Base-by-base conservation (phyloP, 1,140 invertebrate species). In the Cardiocondyla obscurior region DNA sequence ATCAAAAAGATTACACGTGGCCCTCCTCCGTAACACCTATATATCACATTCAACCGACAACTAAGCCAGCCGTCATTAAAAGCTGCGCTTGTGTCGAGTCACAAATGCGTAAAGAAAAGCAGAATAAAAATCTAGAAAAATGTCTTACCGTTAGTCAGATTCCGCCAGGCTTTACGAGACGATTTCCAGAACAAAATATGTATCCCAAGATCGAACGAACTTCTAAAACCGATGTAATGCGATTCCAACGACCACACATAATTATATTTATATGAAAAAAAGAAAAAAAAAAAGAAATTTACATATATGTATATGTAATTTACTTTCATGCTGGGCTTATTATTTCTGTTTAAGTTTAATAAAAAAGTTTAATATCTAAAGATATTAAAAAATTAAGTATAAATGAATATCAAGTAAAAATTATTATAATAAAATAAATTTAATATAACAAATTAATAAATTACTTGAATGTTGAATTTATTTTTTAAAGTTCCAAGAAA, bases 1-100 rank as follows among this genome's bases (percentile, higher is more conserved):
- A 95, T 85, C 91, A 94, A 49, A 95, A 95, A 83, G 95, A 95
- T 86, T 96, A 95, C 70, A 81, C 95, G 8, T 95, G 95, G 95
- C 95, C 95, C 0, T 0, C 39, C 10, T 0, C 39, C 10, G 10
- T 30, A 1, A 19, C 46, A 12, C 8, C 10, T 16, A 8, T 12
- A 94, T 95, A 55, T 90, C 92, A 1, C 91, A 89, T 82, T 85
- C 88, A 92, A 94, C 89, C 89, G 87, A 81, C 70, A 60, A 22
- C 65, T 16, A 46, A 22, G 14, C 49, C 16, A 5, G 10, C 8
- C 46, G 14, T 39, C 8, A 1, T 16, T 39, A 85, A 70, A 91
- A 16, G 85, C 88, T 94, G 92, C 85, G 90, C 91, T 55, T 93
- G 92, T 64, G 25, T 2, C 89, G 87, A 25, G 30, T 62, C 81